A percentile compares a stretch with the other conserved stretches of the same genome.
Conservation (phyloP, 2,888 invertebrate genomes). For the Standfussiana lucernea region DNA sequence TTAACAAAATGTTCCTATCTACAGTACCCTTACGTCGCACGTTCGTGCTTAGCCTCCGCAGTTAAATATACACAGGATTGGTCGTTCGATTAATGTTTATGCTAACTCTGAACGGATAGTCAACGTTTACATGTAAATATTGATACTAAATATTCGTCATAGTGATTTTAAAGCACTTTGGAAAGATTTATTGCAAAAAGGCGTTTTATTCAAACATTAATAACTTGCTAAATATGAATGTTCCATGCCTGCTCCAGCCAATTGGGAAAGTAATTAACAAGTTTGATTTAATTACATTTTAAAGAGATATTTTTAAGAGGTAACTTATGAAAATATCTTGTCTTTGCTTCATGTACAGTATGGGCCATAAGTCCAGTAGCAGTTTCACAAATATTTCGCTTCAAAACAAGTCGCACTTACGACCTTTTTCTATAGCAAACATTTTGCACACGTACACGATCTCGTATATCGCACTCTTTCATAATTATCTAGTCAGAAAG, state of each 20-base stretch:
- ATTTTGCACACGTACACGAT: no score
- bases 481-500: no score
- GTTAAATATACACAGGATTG: constrained; percentile 3
- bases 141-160: not conserved
- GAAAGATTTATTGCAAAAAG: not conserved
- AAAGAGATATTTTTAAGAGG: no score
- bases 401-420: no score
- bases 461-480: no score
- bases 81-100: not conserved
- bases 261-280: not conserved
- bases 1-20: not conserved
- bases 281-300: no score
- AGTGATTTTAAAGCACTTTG: not conserved
- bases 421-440: no score
- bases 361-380: no score
- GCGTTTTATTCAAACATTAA: not conserved
- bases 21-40: not conserved
- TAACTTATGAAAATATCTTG: not conserved
- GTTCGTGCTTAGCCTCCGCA: not conserved
- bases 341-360: no score
- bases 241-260: not conserved
- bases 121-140: not conserved
- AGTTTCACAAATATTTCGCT: no score
- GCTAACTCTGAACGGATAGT: not conserved
- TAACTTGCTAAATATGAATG: not conserved